phyloP scores from a whole-genome alignment of 2,888 invertebrate species.

The Hipparchia semele region DNA sequence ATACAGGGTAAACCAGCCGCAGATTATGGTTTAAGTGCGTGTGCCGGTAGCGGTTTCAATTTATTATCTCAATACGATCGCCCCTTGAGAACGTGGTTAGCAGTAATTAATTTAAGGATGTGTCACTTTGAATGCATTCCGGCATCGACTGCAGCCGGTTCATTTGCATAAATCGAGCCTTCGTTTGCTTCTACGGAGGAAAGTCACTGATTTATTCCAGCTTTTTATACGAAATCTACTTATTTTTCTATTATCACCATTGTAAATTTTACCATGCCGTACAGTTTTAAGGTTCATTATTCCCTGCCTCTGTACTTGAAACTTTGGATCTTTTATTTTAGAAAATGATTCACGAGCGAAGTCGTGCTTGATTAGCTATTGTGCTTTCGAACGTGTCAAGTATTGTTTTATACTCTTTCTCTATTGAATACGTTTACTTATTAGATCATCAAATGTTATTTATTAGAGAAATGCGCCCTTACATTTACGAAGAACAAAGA shows the following conservation, averaged over 20 bases:
- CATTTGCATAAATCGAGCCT: constrained; percentile 46
- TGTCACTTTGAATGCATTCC: constrained; percentile 38
- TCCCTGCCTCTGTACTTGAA: not conserved
- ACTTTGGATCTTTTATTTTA: constrained; percentile 19
- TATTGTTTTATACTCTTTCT: constrained; percentile 37
- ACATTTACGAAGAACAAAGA: constrained; percentile 23
- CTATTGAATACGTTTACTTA: constrained; percentile 25
- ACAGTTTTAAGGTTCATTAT: constrained; percentile 21
- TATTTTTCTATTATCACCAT: constrained; percentile 10
- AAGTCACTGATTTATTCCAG: constrained; percentile 43
- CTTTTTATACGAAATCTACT: constrained; percentile 30
- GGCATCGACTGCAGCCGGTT: constrained; percentile 35
- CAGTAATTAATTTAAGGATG: constrained; percentile 39
- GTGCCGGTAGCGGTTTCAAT: constrained; percentile 23
- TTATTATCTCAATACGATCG: constrained; percentile 36
- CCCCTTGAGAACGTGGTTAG: constrained; percentile 26
- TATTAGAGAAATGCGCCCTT: constrained; percentile 23
- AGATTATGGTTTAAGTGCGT: constrained; percentile 15
- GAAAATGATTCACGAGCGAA: constrained; percentile 33
- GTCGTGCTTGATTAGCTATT: constrained; percentile 46
- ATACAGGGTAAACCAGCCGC: not conserved
- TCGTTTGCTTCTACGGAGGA: constrained; percentile 40
- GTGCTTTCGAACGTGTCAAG: constrained; percentile 42
- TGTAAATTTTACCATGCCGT: constrained; percentile 22
- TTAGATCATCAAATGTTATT: constrained; percentile 29